Evolutionary conservation across 2,888 invertebrate genomes (phyloP).

Genomic region (Tromatobia lineatoria): DNA sequence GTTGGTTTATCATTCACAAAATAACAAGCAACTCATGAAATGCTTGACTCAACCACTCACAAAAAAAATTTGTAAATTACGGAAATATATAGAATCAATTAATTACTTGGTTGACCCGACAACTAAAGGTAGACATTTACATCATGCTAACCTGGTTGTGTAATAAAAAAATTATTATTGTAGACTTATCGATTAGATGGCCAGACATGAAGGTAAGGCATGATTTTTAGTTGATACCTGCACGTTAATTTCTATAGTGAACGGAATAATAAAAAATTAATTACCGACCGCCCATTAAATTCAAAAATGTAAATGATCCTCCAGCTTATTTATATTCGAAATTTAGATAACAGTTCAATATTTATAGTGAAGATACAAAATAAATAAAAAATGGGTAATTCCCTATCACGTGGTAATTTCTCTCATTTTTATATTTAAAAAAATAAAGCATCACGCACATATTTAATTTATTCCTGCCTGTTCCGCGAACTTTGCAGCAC

Average conservation of each 20-base stretch:
- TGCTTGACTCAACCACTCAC: too few relatives aligned
- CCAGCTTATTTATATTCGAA: background rate
- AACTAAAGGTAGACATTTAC: too few relatives aligned
- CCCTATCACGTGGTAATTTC: slow-evolving; percentile 28
- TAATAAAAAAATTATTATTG: background rate
- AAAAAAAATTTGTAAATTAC: too few relatives aligned
- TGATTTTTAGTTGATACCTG: background rate
- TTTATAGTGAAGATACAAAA: background rate
- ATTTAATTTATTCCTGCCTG: slow-evolving; percentile 53
- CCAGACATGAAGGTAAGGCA: background rate
- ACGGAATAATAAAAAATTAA: background rate
- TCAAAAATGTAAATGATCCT: background rate
- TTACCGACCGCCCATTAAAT: background rate
- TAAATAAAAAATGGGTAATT: background rate
- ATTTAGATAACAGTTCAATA: background rate
- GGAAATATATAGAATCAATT: too few relatives aligned
- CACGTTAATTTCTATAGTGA: background rate
- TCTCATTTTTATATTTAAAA: slow-evolving; percentile 9
- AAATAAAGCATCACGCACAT: slow-evolving; percentile 31
- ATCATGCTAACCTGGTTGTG: too few relatives aligned
- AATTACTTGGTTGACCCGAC: too few relatives aligned
- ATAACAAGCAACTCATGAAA: too few relatives aligned
- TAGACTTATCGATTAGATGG: background rate
- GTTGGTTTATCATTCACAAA: too few relatives aligned
- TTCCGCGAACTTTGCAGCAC: slow-evolving; percentile 3